Evolutionary conservation across 2,113 vertebrate genomes (phyloP), one percentile per base, ranked within the genome.

Genomic region (Cynocephalus volans): DNA sequence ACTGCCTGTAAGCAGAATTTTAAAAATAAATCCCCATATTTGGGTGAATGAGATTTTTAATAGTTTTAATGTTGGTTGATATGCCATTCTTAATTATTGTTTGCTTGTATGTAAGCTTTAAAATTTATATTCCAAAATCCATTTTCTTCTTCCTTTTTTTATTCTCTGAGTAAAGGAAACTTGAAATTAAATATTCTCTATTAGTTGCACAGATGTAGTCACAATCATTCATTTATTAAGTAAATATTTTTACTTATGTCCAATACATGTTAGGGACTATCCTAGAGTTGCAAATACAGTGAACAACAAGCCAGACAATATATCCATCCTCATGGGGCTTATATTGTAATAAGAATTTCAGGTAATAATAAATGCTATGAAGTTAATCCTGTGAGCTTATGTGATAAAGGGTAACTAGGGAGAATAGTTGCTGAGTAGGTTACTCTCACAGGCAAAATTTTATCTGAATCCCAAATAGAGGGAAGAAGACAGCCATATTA

Each of bases 141-240:
- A 6, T 31, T 69, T 73, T n/a, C 48, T 93, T 92, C 64, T 58
- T 12, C 17, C 1, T n/a, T 91, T 45, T 64, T 64, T 88, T 41
- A 41, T 41, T 26, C 8, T 60, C 31, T 81, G 77, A 17, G 10
- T 31, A 28, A 87, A 69, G 36, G 12, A 64, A 87, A 77, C 28
- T 70, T 73, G 50, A 67, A 67, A 83, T 62, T 77, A 60, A 41
- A 64, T 84, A 31, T 67, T 86, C 3, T 52, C 75, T 14, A 45
- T 45, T 60, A 52, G 17, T 23, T 92, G 14, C 65, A 86, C 6
- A 54, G 3, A 60, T 75, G 45, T 45, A 14, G 33, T 62, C 48
- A 96, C 45, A 83, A 33, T 67, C 70, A 70, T 67, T 73, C 18
- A 88, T 76, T 76, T 83, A 92, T 83, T 92, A 60, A 48, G 48